phyloP scores from a whole-genome alignment of 2,797 vertebrate species.

The Parauchenoglanis punctatus region DNA sequence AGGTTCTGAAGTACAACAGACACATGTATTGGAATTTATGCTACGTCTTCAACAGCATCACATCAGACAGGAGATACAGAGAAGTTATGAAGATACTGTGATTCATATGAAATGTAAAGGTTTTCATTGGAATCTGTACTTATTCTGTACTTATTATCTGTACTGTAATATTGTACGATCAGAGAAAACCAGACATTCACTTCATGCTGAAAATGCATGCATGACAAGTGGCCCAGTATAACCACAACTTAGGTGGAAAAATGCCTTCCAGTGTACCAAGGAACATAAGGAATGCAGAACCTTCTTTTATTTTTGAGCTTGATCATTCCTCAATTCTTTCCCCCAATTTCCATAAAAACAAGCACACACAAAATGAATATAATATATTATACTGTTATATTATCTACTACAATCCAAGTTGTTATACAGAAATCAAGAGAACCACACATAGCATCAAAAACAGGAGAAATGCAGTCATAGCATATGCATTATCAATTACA shows the following conservation, averaged over 20 bases:
- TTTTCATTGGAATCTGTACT: too few species aligned
- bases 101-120: not conserved
- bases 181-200: not conserved
- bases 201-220: not conserved
- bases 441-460: not conserved
- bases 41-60: not conserved
- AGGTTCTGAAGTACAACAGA: not conserved
- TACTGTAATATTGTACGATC: not conserved
- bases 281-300: not conserved
- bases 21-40: not conserved
- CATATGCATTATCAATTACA: conserved; percentile 19
- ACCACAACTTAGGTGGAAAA: not conserved
- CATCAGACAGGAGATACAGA: too few species aligned
- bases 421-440: not conserved
- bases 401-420: not conserved
- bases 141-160: not conserved
- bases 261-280: not conserved
- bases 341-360: conserved; percentile 1
- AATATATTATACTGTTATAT: not conserved
- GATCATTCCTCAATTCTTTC: not conserved
- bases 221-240: not conserved
- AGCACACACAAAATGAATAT: conserved; percentile 5
- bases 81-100: not conserved
- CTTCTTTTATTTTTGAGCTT: not conserved
- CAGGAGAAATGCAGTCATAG: conserved; percentile 1